phyloP scores from a whole-genome alignment of 2,113 vertebrate genomes.

The Paraplagusia blochii region DNA sequence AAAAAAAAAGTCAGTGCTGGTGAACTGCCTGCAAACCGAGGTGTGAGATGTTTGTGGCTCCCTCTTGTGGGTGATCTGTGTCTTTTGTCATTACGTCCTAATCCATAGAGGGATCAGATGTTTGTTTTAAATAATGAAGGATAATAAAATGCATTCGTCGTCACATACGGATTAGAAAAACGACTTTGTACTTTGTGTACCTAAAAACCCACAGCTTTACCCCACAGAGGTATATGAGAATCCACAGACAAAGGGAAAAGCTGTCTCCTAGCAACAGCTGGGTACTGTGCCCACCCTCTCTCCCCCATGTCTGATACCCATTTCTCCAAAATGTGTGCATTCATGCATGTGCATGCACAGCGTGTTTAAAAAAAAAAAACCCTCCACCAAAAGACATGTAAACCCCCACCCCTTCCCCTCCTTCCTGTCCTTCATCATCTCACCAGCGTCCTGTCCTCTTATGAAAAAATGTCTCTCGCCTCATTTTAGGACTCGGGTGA shows the following conservation, averaged over 20 bases:
- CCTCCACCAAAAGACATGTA: constrained; percentile 23
- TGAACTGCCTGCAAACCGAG: not conserved
- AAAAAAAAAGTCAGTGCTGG: not conserved
- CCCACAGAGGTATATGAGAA: constrained; percentile 25
- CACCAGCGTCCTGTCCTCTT: not conserved
- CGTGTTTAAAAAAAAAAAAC: constrained; percentile 45
- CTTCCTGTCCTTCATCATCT: not conserved
- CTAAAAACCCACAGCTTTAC: not conserved
- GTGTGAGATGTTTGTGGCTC: constrained; percentile 36
- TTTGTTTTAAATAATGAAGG: constrained; percentile 1
- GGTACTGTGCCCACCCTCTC: constrained; percentile 33
- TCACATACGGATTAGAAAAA: not conserved
- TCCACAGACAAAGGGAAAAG: constrained; percentile 57
- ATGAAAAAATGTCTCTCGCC: constrained; percentile 15
- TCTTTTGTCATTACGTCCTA: not conserved
- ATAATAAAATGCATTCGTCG: not conserved
- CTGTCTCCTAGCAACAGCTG: constrained; percentile 73
- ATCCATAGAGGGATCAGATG: constrained; percentile 1
- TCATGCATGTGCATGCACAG: constrained; percentile 31
- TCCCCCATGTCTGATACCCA: constrained; percentile 16
- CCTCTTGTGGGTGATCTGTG: constrained; percentile 52
- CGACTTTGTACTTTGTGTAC: not conserved
- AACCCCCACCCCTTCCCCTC: constrained; percentile 11
- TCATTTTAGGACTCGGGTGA: constrained; percentile 84
- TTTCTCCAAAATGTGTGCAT: constrained; percentile 33